Conservation (phyloP, 1,140 invertebrate genomes). For the Charaxes varanes region DNA sequence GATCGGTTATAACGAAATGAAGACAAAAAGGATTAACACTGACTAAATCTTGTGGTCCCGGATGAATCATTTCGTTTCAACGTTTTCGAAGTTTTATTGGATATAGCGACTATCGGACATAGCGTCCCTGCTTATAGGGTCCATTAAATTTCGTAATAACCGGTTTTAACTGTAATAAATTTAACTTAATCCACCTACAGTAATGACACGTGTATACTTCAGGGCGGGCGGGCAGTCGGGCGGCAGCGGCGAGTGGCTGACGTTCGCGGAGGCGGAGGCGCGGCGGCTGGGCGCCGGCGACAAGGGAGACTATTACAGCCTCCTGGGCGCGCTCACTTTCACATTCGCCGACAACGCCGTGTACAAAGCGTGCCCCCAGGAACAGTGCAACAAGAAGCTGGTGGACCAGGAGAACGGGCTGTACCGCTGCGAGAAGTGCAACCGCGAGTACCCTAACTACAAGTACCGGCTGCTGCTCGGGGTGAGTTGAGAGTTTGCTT, state of each 20-base stretch:
- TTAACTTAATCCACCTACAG: too few relatives aligned
- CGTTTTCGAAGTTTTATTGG: too few relatives aligned
- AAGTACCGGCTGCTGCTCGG: conserved; percentile 89
- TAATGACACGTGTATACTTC: too few relatives aligned
- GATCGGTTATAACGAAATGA: too few relatives aligned
- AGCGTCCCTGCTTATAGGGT: too few relatives aligned
- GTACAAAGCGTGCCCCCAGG: conserved; percentile 92
- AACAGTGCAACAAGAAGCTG: conserved; percentile 95
- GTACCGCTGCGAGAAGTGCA: conserved; percentile 97
- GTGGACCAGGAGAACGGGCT: conserved; percentile 90
- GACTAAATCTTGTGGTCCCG: too few relatives aligned
- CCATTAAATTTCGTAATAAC: too few relatives aligned
- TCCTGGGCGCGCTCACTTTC: conserved; percentile 60
- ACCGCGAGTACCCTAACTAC: conserved; percentile 87
- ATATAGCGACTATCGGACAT: too few relatives aligned
- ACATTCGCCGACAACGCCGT: conserved; percentile 84
- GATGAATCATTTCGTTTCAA: too few relatives aligned
- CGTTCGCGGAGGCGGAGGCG: conserved; percentile 82
- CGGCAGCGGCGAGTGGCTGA: conserved; percentile 77
- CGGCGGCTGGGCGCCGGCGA: conserved; percentile 80
- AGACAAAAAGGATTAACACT: too few relatives aligned
- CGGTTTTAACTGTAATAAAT: too few relatives aligned
- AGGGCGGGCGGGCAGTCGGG: conserved; percentile 59
- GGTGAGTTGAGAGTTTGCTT: conserved; percentile 77
- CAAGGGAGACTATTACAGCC: conserved; percentile 84